phyloP scores from a whole-genome alignment of 2,797 vertebrate genomes.

The Dicrostonyx torquatus region DNA sequence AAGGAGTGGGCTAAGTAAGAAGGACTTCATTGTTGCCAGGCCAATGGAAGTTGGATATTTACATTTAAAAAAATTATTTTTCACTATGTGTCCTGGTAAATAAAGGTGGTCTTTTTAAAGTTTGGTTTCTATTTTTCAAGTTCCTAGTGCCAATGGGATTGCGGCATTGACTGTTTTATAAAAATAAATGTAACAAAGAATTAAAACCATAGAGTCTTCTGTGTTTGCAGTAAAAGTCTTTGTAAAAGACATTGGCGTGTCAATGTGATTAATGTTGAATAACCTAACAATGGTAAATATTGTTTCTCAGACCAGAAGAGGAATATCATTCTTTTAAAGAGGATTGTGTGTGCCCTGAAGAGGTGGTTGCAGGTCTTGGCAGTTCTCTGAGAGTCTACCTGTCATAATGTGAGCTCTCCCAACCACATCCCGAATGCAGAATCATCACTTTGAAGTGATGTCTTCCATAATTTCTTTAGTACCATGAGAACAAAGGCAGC shows the following conservation, averaged over 20 bases:
- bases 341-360: not conserved
- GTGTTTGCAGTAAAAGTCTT: not conserved
- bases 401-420: not conserved
- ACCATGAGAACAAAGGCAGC: not conserved
- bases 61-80: not conserved
- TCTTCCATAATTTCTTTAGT: constrained; percentile 35
- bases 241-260: not conserved
- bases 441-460: constrained; percentile 20
- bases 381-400: not conserved
- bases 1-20: not conserved
- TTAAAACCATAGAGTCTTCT: not conserved
- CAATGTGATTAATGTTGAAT: constrained; percentile 44
- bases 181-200: constrained; percentile 29
- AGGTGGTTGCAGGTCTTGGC: not conserved
- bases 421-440: not conserved
- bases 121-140: not conserved
- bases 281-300: not conserved
- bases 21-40: not conserved
- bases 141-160: not conserved
- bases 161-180: not conserved
- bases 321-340: not conserved
- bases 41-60: not conserved
- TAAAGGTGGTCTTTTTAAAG: not conserved
- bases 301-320: constrained; percentile 17
- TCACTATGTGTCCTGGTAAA: not conserved